Percentiles rank a stretch among this genome's conserved stretches.
These are phyloP conservation scores for Lanistes nyassanus DNA, from an alignment of 1,140 invertebrate genomes.

Conservation along the genomic window DNA sequence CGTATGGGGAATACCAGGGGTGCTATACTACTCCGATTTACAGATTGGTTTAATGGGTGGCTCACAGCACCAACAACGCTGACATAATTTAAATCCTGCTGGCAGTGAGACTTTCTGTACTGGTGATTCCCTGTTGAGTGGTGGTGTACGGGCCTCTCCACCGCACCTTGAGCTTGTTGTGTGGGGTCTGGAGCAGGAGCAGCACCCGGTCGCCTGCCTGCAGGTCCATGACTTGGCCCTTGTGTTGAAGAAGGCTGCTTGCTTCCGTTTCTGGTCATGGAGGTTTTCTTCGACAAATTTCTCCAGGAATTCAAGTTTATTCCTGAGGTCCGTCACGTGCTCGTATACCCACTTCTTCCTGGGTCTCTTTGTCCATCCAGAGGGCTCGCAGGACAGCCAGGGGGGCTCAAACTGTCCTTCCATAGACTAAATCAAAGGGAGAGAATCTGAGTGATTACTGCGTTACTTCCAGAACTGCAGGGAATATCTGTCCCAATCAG, in stretches of 20 bases:
- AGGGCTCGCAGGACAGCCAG: slow-evolving; percentile 43
- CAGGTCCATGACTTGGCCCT: slow-evolving; percentile 19
- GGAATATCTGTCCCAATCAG: slow-evolving; percentile 58
- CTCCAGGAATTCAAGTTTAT: slow-evolving; percentile 6
- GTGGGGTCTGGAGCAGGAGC: slow-evolving; percentile 22
- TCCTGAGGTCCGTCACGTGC: slow-evolving; percentile 26
- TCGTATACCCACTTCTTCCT: slow-evolving; percentile 26
- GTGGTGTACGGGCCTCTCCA: neutral
- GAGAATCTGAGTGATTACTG: slow-evolving; percentile 23
- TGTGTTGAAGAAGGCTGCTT: slow-evolving; percentile 7
- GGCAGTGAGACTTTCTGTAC: too few relatives aligned
- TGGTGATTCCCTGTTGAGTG: too few relatives aligned
- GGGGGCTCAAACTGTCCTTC: slow-evolving; percentile 18
- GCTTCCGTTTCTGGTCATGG: neutral
- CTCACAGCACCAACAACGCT: too few relatives aligned
- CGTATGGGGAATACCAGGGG: too few relatives aligned
- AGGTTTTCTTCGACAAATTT: slow-evolving; percentile 25
- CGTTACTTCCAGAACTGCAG: slow-evolving; percentile 17
- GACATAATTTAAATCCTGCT: too few relatives aligned
- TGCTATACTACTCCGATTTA: too few relatives aligned
- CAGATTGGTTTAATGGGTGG: too few relatives aligned
- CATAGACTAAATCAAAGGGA: slow-evolving; percentile 29
- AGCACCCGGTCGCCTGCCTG: slow-evolving; percentile 28
- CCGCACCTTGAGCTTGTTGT: slow-evolving; percentile 3
- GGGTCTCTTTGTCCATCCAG: slow-evolving; percentile 35